phyloP scores from a whole-genome alignment of 2,797 vertebrate genomes.

The Pangasius krempfi region DNA sequence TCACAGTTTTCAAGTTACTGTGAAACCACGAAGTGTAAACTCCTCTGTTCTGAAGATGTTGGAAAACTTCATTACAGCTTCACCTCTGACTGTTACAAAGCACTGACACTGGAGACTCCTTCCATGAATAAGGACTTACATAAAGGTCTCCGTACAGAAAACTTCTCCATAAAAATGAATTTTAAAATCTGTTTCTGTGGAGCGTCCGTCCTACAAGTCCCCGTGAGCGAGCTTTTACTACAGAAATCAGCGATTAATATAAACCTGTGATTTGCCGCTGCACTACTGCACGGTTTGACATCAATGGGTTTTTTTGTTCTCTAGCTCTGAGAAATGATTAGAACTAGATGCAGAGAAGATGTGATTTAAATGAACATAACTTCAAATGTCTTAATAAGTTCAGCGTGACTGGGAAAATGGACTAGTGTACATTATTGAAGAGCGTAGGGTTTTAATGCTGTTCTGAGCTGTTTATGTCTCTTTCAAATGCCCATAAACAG shows the following conservation, averaged over 20 bases:
- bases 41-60: too few species aligned
- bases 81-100: not conserved
- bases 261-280: not conserved
- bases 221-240: not conserved
- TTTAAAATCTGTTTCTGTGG: not conserved
- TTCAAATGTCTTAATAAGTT: not conserved
- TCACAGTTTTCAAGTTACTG: too few species aligned
- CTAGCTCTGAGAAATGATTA: not conserved
- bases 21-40: too few species aligned
- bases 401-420: not conserved
- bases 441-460: not conserved
- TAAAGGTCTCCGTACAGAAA: not conserved
- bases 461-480: not conserved
- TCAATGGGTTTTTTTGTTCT: too few species aligned
- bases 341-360: not conserved
- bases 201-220: not conserved
- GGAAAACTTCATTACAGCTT: too few species aligned
- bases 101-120: not conserved
- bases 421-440: not conserved
- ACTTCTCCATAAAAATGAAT: too few species aligned
- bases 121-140: not conserved
- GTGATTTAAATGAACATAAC: not conserved
- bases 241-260: not conserved
- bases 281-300: not conserved
- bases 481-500: not conserved